These are phyloP conservation scores for Podiceps cristatus DNA, from an alignment of 2,113 vertebrate genomes.

Conservation along the genomic window DNA sequence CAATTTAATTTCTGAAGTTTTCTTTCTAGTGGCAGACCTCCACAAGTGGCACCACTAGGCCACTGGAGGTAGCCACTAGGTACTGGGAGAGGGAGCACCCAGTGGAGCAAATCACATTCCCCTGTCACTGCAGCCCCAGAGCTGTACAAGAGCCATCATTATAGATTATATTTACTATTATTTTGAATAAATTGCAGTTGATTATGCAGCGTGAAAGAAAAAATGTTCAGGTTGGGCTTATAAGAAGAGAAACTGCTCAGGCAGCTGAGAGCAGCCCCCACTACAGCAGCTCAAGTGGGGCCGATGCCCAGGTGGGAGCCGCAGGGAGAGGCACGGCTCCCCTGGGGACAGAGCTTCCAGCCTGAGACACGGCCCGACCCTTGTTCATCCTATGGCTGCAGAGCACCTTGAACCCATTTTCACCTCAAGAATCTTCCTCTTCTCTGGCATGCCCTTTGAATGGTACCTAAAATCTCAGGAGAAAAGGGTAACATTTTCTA, in stretches of 20 bases:
- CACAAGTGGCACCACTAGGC: background rate
- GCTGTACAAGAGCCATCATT: background rate
- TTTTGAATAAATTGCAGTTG: background rate
- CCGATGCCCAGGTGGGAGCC: fast-evolving
- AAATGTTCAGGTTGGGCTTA: background rate
- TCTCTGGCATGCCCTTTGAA: background rate
- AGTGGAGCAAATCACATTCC: background rate
- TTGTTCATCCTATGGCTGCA: background rate
- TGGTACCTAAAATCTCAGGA: background rate
- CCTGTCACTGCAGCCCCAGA: background rate
- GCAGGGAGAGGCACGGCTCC: background rate
- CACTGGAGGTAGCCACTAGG: too few species aligned
- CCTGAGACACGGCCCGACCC: background rate
- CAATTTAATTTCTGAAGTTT: background rate
- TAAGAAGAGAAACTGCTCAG: background rate
- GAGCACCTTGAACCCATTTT: background rate
- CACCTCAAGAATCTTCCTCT: conserved; percentile 10
- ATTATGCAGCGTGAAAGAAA: background rate
- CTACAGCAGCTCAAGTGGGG: background rate
- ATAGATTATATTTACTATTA: background rate
- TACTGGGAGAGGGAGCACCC: background rate
- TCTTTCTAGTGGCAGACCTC: background rate
- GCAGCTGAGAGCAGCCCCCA: background rate
- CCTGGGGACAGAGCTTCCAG: background rate
- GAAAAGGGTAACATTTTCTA: background rate